Conservation (phyloP, 2,113 vertebrate species). For the Octodon degus region DNA sequence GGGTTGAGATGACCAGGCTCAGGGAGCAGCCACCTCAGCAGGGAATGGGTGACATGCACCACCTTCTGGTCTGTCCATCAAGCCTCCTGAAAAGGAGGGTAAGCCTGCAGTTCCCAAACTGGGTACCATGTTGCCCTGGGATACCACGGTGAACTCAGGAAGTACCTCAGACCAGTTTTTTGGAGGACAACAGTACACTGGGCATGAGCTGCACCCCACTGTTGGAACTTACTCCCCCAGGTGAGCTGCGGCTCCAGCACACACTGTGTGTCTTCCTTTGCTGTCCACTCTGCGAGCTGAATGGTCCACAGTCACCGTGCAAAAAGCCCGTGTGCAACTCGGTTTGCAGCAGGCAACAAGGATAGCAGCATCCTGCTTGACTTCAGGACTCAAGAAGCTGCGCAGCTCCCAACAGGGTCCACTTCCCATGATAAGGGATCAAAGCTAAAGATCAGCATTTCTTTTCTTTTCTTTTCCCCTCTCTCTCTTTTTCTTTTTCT, state of each 20-base stretch:
- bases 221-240: background rate
- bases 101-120: background rate
- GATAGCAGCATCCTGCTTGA: background rate
- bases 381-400: background rate
- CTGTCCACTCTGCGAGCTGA: background rate
- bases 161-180: background rate
- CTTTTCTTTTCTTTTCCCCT: fast-evolving
- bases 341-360: background rate
- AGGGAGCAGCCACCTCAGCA: background rate
- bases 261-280: background rate
- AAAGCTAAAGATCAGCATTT: background rate
- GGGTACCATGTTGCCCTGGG: background rate
- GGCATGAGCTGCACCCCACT: background rate
- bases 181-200: background rate
- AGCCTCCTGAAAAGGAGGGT: background rate
- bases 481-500: too few relatives aligned
- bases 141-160: background rate
- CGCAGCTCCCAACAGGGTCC: too few relatives aligned
- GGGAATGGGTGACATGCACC: too few relatives aligned
- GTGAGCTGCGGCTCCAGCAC: background rate
- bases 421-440: background rate
- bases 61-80: background rate
- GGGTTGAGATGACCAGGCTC: background rate
- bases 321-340: background rate
- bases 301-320: background rate